phyloP scores from a whole-genome alignment of 2,888 invertebrate species.

The Netelia virgata region DNA sequence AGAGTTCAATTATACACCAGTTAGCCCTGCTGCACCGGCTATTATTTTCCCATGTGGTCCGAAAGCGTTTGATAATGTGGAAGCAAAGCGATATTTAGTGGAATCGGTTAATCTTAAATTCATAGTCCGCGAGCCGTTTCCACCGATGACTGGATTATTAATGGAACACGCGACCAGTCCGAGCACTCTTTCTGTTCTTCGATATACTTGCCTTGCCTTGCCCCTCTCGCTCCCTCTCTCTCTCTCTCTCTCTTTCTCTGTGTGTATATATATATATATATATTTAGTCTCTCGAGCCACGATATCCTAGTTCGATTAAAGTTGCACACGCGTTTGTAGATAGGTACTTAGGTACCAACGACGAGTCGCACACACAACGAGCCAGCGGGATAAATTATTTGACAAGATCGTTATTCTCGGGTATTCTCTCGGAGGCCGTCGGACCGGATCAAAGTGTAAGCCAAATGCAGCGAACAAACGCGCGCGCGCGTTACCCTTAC shows the following conservation, averaged over 20 bases:
- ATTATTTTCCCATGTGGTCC: constrained; percentile 48
- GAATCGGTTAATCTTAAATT: constrained; percentile 64
- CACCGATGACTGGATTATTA: constrained; percentile 54
- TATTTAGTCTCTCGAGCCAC: constrained; percentile 29
- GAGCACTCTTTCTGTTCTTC: constrained; percentile 18
- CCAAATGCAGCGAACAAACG: constrained; percentile 63
- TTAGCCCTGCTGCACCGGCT: background rate
- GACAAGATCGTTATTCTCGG: constrained; percentile 48
- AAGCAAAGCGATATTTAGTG: constrained; percentile 56
- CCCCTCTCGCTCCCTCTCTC: no score
- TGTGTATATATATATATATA: constrained; percentile 7
- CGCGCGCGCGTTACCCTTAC: constrained; percentile 41
- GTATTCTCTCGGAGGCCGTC: constrained; percentile 62
- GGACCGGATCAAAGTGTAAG: constrained; percentile 63
- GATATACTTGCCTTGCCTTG: background rate
- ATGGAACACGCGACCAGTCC: constrained; percentile 59
- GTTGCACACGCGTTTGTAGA: no score
- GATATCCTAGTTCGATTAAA: no score
- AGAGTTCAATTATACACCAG: constrained; percentile 53
- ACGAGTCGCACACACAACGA: no score
- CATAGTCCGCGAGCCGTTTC: constrained; percentile 47
- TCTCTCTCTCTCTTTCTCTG: background rate
- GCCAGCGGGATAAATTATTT: constrained; percentile 26
- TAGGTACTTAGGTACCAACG: no score
- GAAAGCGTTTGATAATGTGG: constrained; percentile 30